phyloP scores from a whole-genome alignment of 1,140 invertebrate species.

The Agrilus planipennis region DNA sequence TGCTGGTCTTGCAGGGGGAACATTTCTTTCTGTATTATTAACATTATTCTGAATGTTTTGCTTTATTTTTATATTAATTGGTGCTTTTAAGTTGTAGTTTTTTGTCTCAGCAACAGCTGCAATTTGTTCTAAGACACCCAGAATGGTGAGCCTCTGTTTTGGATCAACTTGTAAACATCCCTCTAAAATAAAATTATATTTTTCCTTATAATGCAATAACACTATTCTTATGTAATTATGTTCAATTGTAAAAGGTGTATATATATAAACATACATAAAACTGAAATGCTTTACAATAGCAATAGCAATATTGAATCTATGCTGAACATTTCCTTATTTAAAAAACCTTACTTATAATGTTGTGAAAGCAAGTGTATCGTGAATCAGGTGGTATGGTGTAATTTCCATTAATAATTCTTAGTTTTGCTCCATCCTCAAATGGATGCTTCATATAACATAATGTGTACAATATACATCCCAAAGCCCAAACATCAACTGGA shows the following conservation, averaged over 20 bases:
- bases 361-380: conserved; percentile 73
- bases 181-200: background rate
- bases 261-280: no score
- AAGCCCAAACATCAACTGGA: conserved; percentile 88
- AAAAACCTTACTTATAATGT: conserved; percentile 68
- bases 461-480: conserved; percentile 90
- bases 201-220: no score
- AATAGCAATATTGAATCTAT: no score
- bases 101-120: conserved; percentile 78
- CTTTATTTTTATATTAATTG: conserved; percentile 54
- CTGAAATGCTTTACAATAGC: no score
- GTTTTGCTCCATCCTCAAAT: conserved; percentile 92
- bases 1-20: conserved; percentile 26
- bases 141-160: conserved; percentile 58
- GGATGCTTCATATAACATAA: conserved; percentile 92
- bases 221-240: no score
- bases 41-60: conserved; percentile 5
- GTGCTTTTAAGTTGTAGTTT: conserved; percentile 63
- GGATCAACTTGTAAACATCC: conserved; percentile 75
- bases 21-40: conserved; percentile 17
- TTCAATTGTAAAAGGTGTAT: no score
- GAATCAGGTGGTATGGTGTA: conserved; percentile 76
- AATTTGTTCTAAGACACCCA: conserved; percentile 68
- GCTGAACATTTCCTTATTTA: no score
- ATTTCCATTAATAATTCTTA: conserved; percentile 94